These are phyloP conservation scores for Drosophila pachea DNA, from an alignment of 1,140 invertebrate species.

Conservation along the genomic window DNA sequence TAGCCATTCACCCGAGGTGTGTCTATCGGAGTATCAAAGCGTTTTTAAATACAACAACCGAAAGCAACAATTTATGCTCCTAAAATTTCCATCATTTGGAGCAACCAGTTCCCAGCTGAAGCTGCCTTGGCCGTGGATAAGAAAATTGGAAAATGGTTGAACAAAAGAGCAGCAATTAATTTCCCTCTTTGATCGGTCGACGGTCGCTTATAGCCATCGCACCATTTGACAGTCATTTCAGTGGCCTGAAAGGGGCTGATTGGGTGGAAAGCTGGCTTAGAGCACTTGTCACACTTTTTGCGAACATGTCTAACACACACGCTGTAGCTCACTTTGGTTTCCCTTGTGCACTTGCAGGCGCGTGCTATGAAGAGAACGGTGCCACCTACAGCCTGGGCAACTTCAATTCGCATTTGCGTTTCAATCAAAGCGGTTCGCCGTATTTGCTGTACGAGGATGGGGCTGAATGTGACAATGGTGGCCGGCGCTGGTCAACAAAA, in stretches of 20 bases:
- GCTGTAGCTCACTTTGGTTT: background rate
- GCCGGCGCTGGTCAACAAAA: slow-evolving; percentile 78
- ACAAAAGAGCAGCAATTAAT: slow-evolving; percentile 59
- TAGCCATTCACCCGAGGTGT: slow-evolving; percentile 51
- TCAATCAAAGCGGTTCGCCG: slow-evolving; percentile 79
- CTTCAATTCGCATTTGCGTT: slow-evolving; percentile 79
- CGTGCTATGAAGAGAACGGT: slow-evolving; percentile 60
- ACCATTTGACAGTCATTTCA: slow-evolving; percentile 22
- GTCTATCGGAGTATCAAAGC: slow-evolving; percentile 67
- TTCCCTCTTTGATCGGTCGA: slow-evolving; percentile 57
- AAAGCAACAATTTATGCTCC: no score
- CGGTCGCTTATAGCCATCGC: slow-evolving; percentile 19
- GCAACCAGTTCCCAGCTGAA: background rate
- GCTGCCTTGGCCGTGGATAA: background rate
- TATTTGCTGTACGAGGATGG: slow-evolving; percentile 81
- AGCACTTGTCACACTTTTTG: slow-evolving; percentile 26
- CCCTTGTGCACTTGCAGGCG: slow-evolving; percentile 62
- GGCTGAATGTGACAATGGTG: slow-evolving; percentile 62
- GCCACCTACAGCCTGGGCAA: slow-evolving; percentile 78
- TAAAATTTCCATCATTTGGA: background rate
- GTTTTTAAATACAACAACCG: slow-evolving; percentile 12
- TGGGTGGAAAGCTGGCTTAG: slow-evolving; percentile 3
- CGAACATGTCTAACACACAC: slow-evolving; percentile 19
- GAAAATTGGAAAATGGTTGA: slow-evolving; percentile 26
- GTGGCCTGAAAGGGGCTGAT: background rate